Percentiles rank a stretch among this genome's conserved stretches.
phyloP scores from a whole-genome alignment of 2,888 invertebrate genomes.

The Chalcosyrphus nemorum region DNA sequence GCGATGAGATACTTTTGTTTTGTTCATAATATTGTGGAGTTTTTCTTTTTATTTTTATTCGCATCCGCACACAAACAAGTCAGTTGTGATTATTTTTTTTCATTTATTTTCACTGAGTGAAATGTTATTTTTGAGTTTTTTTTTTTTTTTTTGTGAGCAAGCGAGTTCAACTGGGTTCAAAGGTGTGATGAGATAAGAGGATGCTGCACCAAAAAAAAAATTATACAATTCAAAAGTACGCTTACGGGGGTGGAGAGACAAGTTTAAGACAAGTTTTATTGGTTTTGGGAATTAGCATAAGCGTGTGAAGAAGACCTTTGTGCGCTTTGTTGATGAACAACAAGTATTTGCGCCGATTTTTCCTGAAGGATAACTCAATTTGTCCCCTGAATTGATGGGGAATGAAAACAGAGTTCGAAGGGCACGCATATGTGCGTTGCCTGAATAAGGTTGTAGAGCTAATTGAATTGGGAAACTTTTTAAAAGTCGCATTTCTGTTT shows the following conservation, averaged over 20 bases:
- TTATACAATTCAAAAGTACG: neutral
- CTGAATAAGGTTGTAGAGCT: slow-evolving; percentile 12
- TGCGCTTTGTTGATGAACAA: neutral
- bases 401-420: neutral
- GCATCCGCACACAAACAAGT: slow-evolving; percentile 32
- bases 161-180: slow-evolving; percentile 57
- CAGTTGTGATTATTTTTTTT: slow-evolving; percentile 27
- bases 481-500: no score
- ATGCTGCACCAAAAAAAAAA: neutral
- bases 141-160: neutral
- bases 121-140: slow-evolving; percentile 35
- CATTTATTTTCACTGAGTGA: slow-evolving; percentile 9
- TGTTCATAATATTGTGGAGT: neutral
- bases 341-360: neutral
- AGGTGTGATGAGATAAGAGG: slow-evolving; percentile 36
- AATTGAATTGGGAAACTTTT: slow-evolving; percentile 48
- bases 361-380: slow-evolving; percentile 36
- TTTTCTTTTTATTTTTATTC: neutral
- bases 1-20: slow-evolving; percentile 39
- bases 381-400: neutral
- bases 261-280: slow-evolving; percentile 51
- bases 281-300: slow-evolving; percentile 39
- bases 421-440: neutral
- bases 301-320: slow-evolving; percentile 25
- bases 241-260: neutral